Evolutionary conservation across 2,888 invertebrate genomes (phyloP).

Genomic region (Nebria salina): DNA sequence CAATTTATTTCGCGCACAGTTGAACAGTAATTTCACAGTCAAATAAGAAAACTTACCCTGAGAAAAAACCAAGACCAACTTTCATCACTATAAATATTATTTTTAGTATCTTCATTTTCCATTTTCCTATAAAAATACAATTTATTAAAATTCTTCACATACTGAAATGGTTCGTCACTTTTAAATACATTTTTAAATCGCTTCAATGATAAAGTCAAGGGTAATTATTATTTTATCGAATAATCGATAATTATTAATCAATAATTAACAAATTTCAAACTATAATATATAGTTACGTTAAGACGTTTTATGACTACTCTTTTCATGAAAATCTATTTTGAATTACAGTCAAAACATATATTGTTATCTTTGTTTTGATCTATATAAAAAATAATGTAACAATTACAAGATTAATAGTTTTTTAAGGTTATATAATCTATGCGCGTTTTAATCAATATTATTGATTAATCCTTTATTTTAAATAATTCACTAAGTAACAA

Average conservation of each 20-base stretch:
- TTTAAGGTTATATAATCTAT: not conserved
- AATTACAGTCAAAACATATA: too few species aligned
- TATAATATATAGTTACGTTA: too few species aligned
- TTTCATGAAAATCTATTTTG: too few species aligned
- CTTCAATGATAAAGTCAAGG: not conserved
- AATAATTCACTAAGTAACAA: not conserved
- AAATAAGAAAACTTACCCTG: slow-evolving; percentile 20
- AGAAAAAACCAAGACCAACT: slow-evolving; percentile 25
- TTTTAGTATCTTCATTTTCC: not conserved
- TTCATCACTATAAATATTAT: slow-evolving; percentile 17
- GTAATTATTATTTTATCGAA: not conserved
- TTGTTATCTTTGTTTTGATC: not conserved
- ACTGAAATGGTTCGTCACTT: not conserved
- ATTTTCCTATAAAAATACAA: not conserved
- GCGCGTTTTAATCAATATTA: not conserved
- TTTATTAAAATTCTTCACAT: not conserved
- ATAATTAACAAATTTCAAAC: not conserved
- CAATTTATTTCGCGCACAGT: not conserved
- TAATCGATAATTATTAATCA: not conserved
- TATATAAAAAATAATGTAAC: not conserved
- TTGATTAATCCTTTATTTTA: not conserved
- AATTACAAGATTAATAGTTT: not conserved
- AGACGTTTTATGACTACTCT: too few species aligned
- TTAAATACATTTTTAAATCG: too few species aligned
- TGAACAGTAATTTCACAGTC: not conserved